phyloP scores from a whole-genome alignment of 92 coral and sea anemone species.

The Epizoanthus stellaris region DNA sequence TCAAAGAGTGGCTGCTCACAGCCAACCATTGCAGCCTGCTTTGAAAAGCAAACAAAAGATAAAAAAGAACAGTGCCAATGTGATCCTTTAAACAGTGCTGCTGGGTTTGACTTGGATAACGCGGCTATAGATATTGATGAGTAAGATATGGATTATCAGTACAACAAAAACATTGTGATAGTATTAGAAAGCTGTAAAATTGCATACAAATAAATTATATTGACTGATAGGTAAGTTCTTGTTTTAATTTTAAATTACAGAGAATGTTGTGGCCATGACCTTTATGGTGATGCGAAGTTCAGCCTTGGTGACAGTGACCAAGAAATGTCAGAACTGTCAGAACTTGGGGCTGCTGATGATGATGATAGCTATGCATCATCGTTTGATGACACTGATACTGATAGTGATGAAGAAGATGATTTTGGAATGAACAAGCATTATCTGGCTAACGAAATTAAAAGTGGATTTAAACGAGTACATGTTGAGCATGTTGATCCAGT shows the following conservation, averaged over 20 bases:
- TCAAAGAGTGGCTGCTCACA: constrained; percentile 53
- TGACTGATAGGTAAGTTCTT: constrained; percentile 32
- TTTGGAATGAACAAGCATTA: constrained; percentile 47
- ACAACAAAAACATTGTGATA: constrained; percentile 11
- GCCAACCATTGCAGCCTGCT: constrained; percentile 60
- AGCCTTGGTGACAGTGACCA: constrained; percentile 43
- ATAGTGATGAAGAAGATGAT: constrained; percentile 65
- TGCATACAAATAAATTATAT: constrained; percentile 23
- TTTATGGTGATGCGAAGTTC: constrained; percentile 62
- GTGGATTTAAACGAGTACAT: too few relatives aligned
- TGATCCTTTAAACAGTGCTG: constrained; percentile 57
- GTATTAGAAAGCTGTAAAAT: constrained; percentile 17
- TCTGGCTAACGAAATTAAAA: constrained; percentile 21
- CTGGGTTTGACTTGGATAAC: constrained; percentile 59
- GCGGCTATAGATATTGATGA: constrained; percentile 44
- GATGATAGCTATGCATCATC: constrained; percentile 60
- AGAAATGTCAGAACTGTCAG: constrained; percentile 53
- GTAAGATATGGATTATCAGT: constrained; percentile 20
- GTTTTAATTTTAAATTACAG: constrained; percentile 56
- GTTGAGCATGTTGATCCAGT: too few relatives aligned
- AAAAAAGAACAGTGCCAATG: constrained; percentile 56
- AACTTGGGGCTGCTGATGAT: constrained; percentile 39
- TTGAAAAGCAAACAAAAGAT: constrained; percentile 55
- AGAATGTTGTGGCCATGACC: constrained; percentile 57
- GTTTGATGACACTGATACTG: constrained; percentile 58